Conservation (phyloP, 1,140 invertebrate genomes). For the Holotrichia oblita region DNA sequence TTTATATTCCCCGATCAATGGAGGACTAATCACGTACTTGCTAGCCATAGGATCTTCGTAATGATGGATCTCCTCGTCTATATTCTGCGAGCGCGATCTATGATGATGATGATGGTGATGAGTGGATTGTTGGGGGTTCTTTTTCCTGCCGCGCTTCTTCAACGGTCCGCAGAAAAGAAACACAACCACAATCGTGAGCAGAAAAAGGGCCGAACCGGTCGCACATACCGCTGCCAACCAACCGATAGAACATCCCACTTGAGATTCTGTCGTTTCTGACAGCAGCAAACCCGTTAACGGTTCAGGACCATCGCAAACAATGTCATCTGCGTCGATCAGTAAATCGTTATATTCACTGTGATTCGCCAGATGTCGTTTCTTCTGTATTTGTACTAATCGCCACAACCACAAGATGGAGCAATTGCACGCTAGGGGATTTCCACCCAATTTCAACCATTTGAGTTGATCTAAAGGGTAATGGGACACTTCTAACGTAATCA, state of each 20-base stretch:
- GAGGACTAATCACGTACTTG: constrained; percentile 67
- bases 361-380: constrained; percentile 42
- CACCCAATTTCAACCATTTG: constrained; percentile 74
- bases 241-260: constrained; percentile 69
- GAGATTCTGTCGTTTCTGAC: constrained; percentile 66
- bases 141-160: constrained; percentile 61
- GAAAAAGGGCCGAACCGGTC: constrained; percentile 65
- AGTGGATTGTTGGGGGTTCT: constrained; percentile 37
- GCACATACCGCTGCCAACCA: constrained; percentile 68
- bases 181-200: constrained; percentile 65
- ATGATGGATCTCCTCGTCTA: constrained; percentile 44
- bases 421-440: constrained; percentile 87
- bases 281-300: constrained; percentile 63
- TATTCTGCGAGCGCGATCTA: constrained; percentile 41
- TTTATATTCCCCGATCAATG: constrained; percentile 67
- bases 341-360: constrained; percentile 49
- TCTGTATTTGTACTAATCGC: constrained; percentile 72
- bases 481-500: constrained; percentile 77
- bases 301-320: constrained; percentile 66
- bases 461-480: constrained; percentile 82
- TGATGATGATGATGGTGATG: constrained; percentile 39
- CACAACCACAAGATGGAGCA: constrained; percentile 88
- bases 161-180: constrained; percentile 68
- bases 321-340: constrained; percentile 61
- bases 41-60: constrained; percentile 61